These are phyloP conservation scores for Anguilla marmorata DNA, from an alignment of 2,797 vertebrate species.

Conservation along the genomic window DNA sequence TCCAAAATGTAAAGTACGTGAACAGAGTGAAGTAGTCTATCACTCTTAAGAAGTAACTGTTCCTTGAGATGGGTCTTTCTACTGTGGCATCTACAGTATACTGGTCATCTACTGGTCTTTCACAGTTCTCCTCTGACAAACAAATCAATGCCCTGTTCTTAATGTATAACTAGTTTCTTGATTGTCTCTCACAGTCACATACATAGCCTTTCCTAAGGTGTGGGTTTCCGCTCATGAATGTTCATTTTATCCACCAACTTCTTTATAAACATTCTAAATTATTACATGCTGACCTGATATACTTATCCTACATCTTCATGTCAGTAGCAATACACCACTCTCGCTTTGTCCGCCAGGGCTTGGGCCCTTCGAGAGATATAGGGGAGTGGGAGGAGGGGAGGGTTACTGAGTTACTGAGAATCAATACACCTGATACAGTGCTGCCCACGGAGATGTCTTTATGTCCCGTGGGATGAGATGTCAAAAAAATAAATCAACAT, in stretches of 20 bases:
- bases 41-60: neutral
- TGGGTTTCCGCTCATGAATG: neutral
- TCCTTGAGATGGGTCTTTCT: neutral
- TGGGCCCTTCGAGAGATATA: neutral
- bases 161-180: neutral
- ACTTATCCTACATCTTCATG: neutral
- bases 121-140: neutral
- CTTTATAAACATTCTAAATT: neutral
- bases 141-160: neutral
- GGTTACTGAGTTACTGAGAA: neutral
- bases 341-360: neutral
- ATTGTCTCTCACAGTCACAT: neutral
- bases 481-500: conserved; percentile 16
- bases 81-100: neutral
- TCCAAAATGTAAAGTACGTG: neutral
- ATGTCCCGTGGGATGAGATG: neutral
- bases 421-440: neutral
- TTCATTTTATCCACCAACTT: neutral
- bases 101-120: too few relatives aligned
- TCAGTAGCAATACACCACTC: neutral
- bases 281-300: neutral
- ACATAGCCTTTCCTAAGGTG: neutral
- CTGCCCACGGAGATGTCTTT: neutral
- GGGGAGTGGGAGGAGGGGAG: neutral
- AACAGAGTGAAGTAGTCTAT: neutral